Evolutionary conservation across 2,113 vertebrate species (phyloP).

Genomic region (Narcine bancroftii): DNA sequence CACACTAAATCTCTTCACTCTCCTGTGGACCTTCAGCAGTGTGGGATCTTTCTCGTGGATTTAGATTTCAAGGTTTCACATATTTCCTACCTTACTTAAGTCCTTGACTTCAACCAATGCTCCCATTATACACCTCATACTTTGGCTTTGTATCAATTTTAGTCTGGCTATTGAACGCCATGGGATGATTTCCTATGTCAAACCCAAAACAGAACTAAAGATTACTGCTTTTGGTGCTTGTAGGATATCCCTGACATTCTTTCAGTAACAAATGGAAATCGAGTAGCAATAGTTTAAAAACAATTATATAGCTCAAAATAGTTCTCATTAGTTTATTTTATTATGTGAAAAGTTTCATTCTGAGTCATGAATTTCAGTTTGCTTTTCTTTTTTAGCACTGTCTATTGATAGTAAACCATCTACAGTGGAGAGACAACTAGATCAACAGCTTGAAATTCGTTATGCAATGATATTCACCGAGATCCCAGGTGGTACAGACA

Average conservation of each 20-base stretch:
- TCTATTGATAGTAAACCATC: conserved; percentile 13
- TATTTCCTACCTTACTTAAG: neutral
- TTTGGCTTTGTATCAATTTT: neutral
- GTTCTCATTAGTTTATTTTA: neutral
- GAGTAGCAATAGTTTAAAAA: neutral
- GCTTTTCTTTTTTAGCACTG: conserved; percentile 9
- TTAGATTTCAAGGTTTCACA: no score
- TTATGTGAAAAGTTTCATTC: neutral
- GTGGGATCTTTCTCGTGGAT: no score
- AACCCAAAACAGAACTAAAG: neutral
- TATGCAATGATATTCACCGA: conserved; percentile 28
- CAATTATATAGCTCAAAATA: neutral
- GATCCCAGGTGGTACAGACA: conserved; percentile 27
- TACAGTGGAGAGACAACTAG: neutral
- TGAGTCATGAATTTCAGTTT: neutral
- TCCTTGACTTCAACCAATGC: neutral
- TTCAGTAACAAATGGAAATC: neutral
- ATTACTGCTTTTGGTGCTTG: neutral
- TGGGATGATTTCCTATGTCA: neutral
- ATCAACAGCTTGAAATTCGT: conserved; percentile 22
- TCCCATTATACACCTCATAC: neutral
- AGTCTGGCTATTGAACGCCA: neutral
- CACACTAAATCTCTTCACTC: neutral
- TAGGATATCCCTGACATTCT: neutral
- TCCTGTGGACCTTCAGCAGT: no score